These are phyloP conservation scores for Camponotus pennsylvanicus DNA, from an alignment of 1,140 invertebrate genomes.

Conservation along the genomic window DNA sequence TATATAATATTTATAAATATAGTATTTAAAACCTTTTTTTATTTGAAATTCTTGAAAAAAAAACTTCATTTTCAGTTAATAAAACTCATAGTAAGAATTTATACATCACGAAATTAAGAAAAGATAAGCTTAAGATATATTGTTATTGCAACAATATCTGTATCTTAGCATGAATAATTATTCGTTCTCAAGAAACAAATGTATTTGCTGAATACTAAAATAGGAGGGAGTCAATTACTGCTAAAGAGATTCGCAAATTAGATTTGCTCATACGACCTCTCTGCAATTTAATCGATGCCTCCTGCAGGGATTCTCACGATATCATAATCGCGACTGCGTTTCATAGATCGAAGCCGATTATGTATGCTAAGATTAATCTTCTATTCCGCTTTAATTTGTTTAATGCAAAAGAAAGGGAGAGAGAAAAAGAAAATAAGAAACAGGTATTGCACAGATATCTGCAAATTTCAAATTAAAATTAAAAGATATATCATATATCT, in stretches of 20 bases:
- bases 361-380: background rate
- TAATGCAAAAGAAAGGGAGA: too few species aligned
- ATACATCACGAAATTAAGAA: background rate
- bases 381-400: background rate
- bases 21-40: background rate
- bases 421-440: background rate
- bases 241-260: conserved; percentile 31
- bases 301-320: conserved; percentile 8
- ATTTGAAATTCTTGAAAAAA: background rate
- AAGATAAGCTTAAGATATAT: background rate
- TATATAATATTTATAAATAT: background rate
- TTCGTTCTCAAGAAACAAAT: background rate
- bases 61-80: background rate
- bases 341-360: background rate
- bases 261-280: conserved; percentile 2
- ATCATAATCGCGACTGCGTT: conserved; percentile 26
- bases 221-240: background rate
- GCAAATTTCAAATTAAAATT: background rate
- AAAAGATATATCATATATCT: too few species aligned
- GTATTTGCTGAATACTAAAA: background rate
- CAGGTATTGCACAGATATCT: background rate
- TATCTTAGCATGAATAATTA: background rate
- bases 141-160: background rate
- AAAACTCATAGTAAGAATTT: background rate
- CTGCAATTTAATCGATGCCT: conserved; percentile 26